These are phyloP conservation scores for Gavia stellata DNA, from an alignment of 2,113 vertebrate genomes.

Conservation along the genomic window DNA sequence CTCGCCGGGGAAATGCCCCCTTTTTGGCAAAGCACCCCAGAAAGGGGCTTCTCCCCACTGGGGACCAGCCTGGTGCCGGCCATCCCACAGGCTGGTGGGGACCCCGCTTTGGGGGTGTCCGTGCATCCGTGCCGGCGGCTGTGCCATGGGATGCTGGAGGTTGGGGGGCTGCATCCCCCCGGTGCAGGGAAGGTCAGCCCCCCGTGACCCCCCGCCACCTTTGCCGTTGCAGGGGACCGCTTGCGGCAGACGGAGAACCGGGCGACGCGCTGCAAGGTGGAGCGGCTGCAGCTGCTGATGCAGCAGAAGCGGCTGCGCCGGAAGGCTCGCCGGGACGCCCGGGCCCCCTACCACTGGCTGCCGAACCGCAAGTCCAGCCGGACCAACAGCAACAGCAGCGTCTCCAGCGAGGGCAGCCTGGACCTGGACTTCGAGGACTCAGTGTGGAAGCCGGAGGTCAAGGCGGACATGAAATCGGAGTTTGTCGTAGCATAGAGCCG, in stretches of 20 bases:
- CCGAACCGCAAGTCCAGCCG: conserved; percentile 90
- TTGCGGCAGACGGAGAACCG: conserved; percentile 95
- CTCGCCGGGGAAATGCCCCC: neutral
- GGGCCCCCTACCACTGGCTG: conserved; percentile 91
- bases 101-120: no score
- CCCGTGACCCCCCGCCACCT: neutral
- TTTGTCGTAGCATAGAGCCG: conserved; percentile 88
- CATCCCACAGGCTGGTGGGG: accelerated
- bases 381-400: conserved; percentile 87
- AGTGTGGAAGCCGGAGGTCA: conserved; percentile 95
- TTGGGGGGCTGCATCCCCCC: accelerated
- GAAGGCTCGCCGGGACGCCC: conserved; percentile 89
- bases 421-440: conserved; percentile 97
- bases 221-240: conserved; percentile 79
- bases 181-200: neutral
- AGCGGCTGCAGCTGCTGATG: conserved; percentile 92
- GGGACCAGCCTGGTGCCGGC: no score
- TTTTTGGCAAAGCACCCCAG: neutral
- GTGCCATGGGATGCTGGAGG: neutral
- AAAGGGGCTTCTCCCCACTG: no score
- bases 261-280: conserved; percentile 94
- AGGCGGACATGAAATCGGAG: conserved; percentile 94
- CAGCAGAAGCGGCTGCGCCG: conserved; percentile 93
- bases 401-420: conserved; percentile 87
- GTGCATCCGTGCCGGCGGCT: accelerated